These are phyloP conservation scores for Cuculus canorus DNA, from an alignment of 2,797 vertebrate genomes.

Conservation along the genomic window DNA sequence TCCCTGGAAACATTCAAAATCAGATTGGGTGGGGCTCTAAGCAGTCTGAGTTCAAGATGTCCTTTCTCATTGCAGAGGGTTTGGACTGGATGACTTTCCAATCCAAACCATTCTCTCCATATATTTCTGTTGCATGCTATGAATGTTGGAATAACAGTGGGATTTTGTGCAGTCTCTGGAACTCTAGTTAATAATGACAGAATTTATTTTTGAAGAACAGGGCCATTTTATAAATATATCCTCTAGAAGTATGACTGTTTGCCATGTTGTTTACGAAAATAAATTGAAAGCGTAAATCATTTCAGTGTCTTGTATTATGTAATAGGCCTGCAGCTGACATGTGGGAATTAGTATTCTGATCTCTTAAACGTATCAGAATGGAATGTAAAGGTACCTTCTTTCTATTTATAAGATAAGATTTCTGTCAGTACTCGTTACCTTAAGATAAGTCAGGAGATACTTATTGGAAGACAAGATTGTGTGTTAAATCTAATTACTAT, in stretches of 20 bases:
- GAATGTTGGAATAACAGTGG: background rate
- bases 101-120: background rate
- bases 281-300: background rate
- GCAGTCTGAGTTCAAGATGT: too few species aligned
- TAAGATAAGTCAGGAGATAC: conserved; percentile 66
- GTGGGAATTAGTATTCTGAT: conserved; percentile 71
- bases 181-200: background rate
- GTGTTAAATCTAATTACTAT: conserved; percentile 64
- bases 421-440: conserved; percentile 68
- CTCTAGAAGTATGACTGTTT: background rate
- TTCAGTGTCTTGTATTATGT: conserved; percentile 51
- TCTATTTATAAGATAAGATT: conserved; percentile 71
- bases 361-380: conserved; percentile 73
- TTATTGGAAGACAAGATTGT: conserved; percentile 58
- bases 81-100: too few species aligned
- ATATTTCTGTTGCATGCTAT: background rate
- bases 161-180: background rate
- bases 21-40: too few species aligned
- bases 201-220: background rate
- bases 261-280: background rate
- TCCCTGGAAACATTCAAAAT: too few species aligned
- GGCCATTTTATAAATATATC: background rate
- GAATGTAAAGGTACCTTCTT: conserved; percentile 58
- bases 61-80: too few species aligned
- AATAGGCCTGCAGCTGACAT: conserved; percentile 58